Conservation (phyloP, 2,888 invertebrate genomes). For the Acronicta leporina region DNA sequence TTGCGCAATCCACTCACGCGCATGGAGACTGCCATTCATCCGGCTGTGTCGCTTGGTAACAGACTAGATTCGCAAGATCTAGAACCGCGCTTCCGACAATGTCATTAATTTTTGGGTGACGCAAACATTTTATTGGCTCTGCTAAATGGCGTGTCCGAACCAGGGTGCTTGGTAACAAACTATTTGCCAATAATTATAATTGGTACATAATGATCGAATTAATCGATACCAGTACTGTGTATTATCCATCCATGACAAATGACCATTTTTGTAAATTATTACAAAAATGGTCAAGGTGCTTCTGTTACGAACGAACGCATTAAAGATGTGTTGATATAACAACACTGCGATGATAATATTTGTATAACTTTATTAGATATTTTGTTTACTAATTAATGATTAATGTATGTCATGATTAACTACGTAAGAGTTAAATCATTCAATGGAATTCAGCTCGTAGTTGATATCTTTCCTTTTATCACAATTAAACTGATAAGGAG, state of each 20-base stretch:
- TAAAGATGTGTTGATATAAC: conserved; percentile 10
- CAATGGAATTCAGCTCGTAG: conserved; percentile 16
- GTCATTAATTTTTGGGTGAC: conserved; percentile 60
- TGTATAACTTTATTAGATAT: not conserved
- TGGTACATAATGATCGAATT: conserved; percentile 33
- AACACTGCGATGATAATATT: conserved; percentile 15
- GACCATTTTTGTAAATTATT: conserved; percentile 19
- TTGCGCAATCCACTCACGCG: conserved; percentile 82
- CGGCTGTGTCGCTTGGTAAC: conserved; percentile 78
- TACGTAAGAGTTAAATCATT: not conserved
- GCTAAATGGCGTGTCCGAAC: conserved; percentile 49
- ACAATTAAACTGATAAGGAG: conserved; percentile 8
- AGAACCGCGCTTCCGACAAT: conserved; percentile 62
- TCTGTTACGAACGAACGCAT: conserved; percentile 11
- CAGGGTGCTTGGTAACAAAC: conserved; percentile 49
- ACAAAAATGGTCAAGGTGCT: not conserved
- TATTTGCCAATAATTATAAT: conserved; percentile 46
- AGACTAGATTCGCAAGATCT: conserved; percentile 64
- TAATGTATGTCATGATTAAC: not conserved
- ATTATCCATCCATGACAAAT: conserved; percentile 18
- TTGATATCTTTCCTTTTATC: conserved; percentile 23
- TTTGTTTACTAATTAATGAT: conserved; percentile 11
- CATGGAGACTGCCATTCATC: conserved; percentile 81
- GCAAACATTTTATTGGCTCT: conserved; percentile 56
- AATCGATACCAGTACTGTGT: conserved; percentile 16